Evolutionary conservation across 2,888 invertebrate species (phyloP), one percentile per base, ranked within the genome.

Genomic region (Crepidodera aurea): DNA sequence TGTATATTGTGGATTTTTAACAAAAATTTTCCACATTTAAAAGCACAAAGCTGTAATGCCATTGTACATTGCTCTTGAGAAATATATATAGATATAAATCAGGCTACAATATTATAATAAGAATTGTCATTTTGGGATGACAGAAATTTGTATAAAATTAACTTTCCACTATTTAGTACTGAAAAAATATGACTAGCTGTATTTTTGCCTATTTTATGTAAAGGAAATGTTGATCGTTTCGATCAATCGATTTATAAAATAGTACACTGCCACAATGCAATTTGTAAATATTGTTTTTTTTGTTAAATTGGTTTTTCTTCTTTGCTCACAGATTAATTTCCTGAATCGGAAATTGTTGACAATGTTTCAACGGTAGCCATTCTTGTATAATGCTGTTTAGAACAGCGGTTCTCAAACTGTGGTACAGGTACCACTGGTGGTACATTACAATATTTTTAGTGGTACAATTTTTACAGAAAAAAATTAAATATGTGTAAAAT

Each of bases 211-310:
- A 59, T 70, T 60, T 73, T 73, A 69, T 72, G 69, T 71, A 71
- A 73, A 66, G 67, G 64, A 64, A 66, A 53, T 61, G 56, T 66
- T 67, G 70, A 64, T 69, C 62, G 67, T 32, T 56, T 46, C 37
- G 56, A 63, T 54, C 62, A 58, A 66, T 71, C 69, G 69, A 62
- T 64, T 54, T 68, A 71, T 70, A 73, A 71, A 67, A 76, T 76
- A 77, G 76, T 74, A 74, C 77, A 77, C 77, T 77, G 77, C 74
- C 73, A 73, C 69, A 75, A 71, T 69, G 74, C 76, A 73, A 71
- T 70, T 68, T 72, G 70, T 71, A 71, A 63, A 72, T 71, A 73
- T 64, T 69, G 46, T 56, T 64, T 55, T 71, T 62, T 75, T 76
- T 73, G 71, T 70, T 74, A 69, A 75, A 76, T 77, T 76, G 65